Conservation (phyloP, 2,113 vertebrate genomes). For the Origma solitaria region DNA sequence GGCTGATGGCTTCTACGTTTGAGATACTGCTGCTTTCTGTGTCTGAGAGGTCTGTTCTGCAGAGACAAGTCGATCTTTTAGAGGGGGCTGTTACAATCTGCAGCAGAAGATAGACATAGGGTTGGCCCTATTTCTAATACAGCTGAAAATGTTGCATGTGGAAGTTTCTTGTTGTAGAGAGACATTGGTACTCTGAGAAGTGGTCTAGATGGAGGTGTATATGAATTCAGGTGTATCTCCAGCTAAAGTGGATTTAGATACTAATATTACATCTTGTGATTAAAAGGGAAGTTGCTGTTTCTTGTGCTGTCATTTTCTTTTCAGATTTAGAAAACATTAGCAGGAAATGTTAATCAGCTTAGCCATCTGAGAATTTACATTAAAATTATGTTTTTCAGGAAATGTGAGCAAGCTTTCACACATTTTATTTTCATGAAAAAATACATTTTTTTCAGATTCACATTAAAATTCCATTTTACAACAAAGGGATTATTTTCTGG, state of each 20-base stretch:
- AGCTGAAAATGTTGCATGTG: not conserved
- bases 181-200: not conserved
- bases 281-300: not conserved
- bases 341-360: not conserved
- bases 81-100: not conserved
- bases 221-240: not conserved
- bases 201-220: not conserved
- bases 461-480: not conserved
- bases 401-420: not conserved
- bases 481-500: not conserved
- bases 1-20: not conserved
- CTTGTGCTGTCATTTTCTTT: not conserved
- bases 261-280: not conserved
- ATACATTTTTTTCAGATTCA: not conserved
- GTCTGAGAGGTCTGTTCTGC: not conserved
- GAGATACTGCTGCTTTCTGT: not conserved
- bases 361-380: not conserved
- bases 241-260: not conserved
- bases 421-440: not conserved
- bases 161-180: not conserved
- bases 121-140: not conserved
- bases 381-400: not conserved
- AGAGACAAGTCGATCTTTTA: not conserved
- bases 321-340: not conserved
- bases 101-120: not conserved